phyloP scores from a whole-genome alignment of 35 echinoderm and acorn worm species.

The Holothuria glaberrima region DNA sequence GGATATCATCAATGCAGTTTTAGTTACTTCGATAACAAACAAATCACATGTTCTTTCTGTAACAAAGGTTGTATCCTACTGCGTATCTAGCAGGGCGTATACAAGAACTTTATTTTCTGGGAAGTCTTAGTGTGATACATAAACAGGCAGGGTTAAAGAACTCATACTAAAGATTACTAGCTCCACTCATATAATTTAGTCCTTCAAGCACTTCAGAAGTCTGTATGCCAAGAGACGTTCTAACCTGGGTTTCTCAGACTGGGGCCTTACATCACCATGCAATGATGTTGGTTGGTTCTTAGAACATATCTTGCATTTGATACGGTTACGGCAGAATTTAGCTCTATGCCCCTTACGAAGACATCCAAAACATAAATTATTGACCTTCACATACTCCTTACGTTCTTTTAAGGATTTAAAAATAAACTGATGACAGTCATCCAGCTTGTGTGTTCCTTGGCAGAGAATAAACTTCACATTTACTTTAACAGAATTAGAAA shows the following conservation, averaged over 20 bases:
- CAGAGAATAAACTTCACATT: not conserved
- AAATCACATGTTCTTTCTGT: not conserved
- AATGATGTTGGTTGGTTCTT: not conserved
- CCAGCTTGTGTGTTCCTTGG: not conserved
- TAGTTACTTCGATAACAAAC: not conserved
- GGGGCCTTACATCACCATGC: not conserved
- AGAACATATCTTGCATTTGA: not conserved
- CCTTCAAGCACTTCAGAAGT: conserved; percentile 11
- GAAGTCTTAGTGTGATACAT: not conserved
- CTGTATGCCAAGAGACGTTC: not conserved
- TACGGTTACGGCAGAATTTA: not conserved
- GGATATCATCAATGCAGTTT: not conserved
- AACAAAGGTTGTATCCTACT: conserved; percentile 13
- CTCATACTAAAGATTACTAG: conserved; percentile 5
- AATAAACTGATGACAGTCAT: not conserved
- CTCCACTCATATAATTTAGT: not conserved
- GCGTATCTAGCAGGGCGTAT: not conserved
- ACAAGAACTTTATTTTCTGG: not conserved
- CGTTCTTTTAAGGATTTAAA: not conserved
- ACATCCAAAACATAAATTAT: not conserved
- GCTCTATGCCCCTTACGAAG: not conserved
- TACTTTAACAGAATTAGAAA: not conserved
- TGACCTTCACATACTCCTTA: not conserved
- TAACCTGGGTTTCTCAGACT: not conserved
- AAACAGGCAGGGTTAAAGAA: conserved; percentile 13